Percentiles rank a stretch among this genome's conserved stretches.
Conservation (phyloP, 2,888 invertebrate genomes). For the Tuberolachnus salignus region DNA sequence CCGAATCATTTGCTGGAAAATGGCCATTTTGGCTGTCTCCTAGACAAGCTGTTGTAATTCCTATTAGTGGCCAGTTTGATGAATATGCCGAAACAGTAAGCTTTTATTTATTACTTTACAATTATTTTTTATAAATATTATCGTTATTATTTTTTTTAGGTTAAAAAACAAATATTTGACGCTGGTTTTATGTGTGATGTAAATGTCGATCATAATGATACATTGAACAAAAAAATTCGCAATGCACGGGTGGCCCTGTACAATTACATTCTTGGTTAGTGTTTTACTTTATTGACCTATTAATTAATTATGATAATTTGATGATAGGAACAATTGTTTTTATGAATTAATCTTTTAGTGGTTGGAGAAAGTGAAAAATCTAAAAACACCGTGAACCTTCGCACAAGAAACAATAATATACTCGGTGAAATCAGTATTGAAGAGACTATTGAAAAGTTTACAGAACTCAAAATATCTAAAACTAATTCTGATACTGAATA, state of each 20-base stretch:
- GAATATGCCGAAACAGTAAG: conserved; percentile 82
- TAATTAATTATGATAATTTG: background rate
- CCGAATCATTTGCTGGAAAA: conserved; percentile 96
- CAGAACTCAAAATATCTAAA: conserved; percentile 66
- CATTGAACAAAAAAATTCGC: conserved; percentile 97
- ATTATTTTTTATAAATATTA: background rate
- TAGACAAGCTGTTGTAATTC: conserved; percentile 89
- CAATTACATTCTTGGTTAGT: conserved; percentile 91
- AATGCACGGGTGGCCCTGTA: conserved; percentile 97
- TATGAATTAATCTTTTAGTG: conserved; percentile 68
- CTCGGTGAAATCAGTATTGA: conserved; percentile 91
- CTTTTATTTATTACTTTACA: background rate
- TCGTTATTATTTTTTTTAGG: conserved; percentile 59
- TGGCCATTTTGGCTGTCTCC: conserved; percentile 99
- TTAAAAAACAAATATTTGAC: conserved; percentile 72
- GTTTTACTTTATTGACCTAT: too few relatives aligned
- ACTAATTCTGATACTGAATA: conserved; percentile 48
- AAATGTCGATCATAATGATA: conserved; percentile 90
- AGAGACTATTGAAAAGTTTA: conserved; percentile 80
- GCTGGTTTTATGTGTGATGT: conserved; percentile 92
- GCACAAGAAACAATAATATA: conserved; percentile 95
- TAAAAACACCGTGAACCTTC: conserved; percentile 91
- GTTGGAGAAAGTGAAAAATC: conserved; percentile 95
- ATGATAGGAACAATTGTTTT: background rate
- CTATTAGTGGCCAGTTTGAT: conserved; percentile 86